Percentiles rank a stretch among this genome's conserved stretches.
Conservation (phyloP, 2,113 vertebrate genomes). For the Gymnorhina tibicen region DNA sequence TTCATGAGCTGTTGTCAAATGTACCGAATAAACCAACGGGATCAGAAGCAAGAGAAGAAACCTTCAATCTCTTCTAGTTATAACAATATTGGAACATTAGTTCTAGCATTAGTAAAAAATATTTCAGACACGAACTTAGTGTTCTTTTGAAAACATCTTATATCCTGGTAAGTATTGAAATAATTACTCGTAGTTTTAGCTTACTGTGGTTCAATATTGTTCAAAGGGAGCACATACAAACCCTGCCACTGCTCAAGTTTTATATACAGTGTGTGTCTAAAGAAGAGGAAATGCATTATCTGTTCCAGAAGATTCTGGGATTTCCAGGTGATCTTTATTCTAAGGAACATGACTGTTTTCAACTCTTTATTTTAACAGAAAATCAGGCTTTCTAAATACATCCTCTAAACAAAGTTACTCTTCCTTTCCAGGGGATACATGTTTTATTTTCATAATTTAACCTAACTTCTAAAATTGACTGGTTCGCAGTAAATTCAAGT, state of each 20-base stretch:
- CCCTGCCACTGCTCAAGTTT: not conserved
- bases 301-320: not conserved
- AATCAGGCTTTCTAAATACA: not conserved
- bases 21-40: not conserved
- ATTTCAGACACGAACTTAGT: not conserved
- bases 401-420: not conserved
- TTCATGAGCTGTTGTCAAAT: not conserved
- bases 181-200: not conserved
- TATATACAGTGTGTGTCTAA: not conserved
- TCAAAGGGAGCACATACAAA: not conserved
- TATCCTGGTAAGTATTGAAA: not conserved
- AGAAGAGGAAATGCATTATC: not conserved
- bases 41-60: not conserved
- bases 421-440: not conserved
- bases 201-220: not conserved
- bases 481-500: not conserved
- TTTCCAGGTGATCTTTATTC: not conserved
- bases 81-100: not conserved
- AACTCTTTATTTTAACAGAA: not conserved
- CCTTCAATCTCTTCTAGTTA: not conserved
- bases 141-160: not conserved
- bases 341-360: not conserved
- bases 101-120: not conserved
- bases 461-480: not conserved
- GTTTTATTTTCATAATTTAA: not conserved